These are phyloP conservation scores for Drosophila orosa DNA, from an alignment of 1,140 invertebrate genomes.

Conservation along the genomic window DNA sequence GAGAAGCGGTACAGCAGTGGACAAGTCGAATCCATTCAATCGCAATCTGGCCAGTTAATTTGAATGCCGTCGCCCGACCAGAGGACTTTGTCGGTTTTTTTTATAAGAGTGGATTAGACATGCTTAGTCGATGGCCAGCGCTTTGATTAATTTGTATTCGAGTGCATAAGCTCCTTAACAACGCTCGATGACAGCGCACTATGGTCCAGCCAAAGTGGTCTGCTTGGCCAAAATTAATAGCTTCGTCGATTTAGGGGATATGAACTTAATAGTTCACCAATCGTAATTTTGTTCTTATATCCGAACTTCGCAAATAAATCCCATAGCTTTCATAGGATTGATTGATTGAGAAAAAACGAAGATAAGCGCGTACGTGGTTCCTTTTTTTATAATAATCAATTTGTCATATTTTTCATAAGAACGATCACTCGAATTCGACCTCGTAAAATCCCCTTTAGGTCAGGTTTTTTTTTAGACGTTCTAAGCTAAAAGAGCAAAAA, in stretches of 20 bases:
- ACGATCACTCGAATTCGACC: too few relatives aligned
- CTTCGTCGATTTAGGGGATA: not conserved
- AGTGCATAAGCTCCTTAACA: slow-evolving; percentile 15
- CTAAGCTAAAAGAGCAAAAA: too few relatives aligned
- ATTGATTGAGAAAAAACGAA: too few relatives aligned
- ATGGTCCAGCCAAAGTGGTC: not conserved
- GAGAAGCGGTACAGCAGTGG: slow-evolving; percentile 42
- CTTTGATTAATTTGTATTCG: slow-evolving; percentile 61
- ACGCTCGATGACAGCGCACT: slow-evolving; percentile 46
- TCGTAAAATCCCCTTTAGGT: too few relatives aligned
- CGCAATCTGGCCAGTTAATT: slow-evolving; percentile 53
- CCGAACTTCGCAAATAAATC: too few relatives aligned
- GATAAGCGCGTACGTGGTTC: too few relatives aligned
- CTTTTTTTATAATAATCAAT: too few relatives aligned
- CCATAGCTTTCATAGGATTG: too few relatives aligned
- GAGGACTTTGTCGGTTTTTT: slow-evolving; percentile 66
- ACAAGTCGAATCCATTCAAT: slow-evolving; percentile 35
- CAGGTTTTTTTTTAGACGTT: too few relatives aligned
- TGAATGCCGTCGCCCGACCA: slow-evolving; percentile 47
- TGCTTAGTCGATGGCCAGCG: slow-evolving; percentile 60
- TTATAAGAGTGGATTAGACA: slow-evolving; percentile 46
- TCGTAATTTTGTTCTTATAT: not conserved
- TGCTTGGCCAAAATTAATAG: not conserved
- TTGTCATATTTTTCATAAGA: too few relatives aligned
- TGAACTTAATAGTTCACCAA: not conserved